These are phyloP conservation scores for Helarctos malayanus DNA, from an alignment of 2,797 vertebrate genomes.

Conservation along the genomic window DNA sequence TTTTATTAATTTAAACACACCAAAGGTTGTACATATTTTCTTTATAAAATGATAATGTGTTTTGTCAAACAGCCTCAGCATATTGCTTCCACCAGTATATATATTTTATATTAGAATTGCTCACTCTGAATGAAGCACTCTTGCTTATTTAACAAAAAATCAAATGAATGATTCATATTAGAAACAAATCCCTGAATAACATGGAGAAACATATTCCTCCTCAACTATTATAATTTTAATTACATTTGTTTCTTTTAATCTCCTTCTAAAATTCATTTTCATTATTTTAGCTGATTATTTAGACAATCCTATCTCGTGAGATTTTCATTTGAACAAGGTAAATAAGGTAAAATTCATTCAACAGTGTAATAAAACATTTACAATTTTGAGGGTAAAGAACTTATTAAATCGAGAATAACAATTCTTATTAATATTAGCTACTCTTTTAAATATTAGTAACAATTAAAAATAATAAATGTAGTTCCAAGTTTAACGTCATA, in stretches of 20 bases:
- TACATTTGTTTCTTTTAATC: constrained; percentile 43
- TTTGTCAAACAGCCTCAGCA: not conserved
- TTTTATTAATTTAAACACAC: constrained; percentile 45
- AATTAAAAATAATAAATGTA: constrained; percentile 31
- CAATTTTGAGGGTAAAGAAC: constrained; percentile 36
- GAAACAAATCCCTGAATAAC: constrained; percentile 1
- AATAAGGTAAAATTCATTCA: constrained; percentile 29
- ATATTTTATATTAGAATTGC: constrained; percentile 11
- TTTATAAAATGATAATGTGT: constrained; percentile 12
- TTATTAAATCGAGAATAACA: constrained; percentile 41
- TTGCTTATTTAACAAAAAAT: constrained; percentile 27
- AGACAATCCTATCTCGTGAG: not conserved
- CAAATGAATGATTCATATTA: not conserved
- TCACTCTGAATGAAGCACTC: not conserved
- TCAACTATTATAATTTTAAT: constrained; percentile 48
- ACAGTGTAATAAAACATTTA: constrained; percentile 29
- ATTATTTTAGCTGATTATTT: constrained; percentile 57
- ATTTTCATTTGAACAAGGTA: not conserved
- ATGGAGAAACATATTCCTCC: not conserved
- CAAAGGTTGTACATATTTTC: not conserved
- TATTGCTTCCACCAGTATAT: not conserved
- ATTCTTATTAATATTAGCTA: not conserved
- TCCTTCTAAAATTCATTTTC: constrained; percentile 46
- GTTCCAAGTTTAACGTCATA: not conserved
- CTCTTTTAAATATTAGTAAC: not conserved